A percentile compares a stretch with the other conserved stretches of the same genome.
Conservation (phyloP, 37 sponge, comb jelly and placozoan genomes). For the Axinella damicornis region DNA sequence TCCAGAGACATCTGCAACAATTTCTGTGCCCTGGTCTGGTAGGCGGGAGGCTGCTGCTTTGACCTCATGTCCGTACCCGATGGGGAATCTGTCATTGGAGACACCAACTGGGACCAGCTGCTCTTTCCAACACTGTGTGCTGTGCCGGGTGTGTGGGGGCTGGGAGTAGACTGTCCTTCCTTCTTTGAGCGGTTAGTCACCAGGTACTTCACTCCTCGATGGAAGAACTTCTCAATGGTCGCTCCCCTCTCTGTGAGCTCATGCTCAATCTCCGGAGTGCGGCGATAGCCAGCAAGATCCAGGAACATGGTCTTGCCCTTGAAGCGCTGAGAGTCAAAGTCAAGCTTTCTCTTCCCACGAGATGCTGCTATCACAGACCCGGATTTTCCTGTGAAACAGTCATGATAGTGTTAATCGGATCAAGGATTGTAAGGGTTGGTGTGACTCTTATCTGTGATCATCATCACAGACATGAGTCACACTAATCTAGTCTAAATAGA, state of each 20-base stretch:
- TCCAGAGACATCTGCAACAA: conserved; percentile 36
- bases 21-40: conserved; percentile 41
- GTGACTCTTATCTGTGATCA: too few relatives aligned
- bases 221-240: conserved; percentile 45
- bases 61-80: neutral
- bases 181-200: conserved; percentile 45
- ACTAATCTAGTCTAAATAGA: too few relatives aligned
- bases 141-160: conserved; percentile 38
- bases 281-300: conserved; percentile 57
- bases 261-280: conserved; percentile 17
- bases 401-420: too few relatives aligned
- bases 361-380: too few relatives aligned
- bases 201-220: conserved; percentile 50
- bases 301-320: conserved; percentile 60
- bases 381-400: too few relatives aligned
- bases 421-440: too few relatives aligned
- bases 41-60: too few relatives aligned
- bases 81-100: conserved; percentile 14
- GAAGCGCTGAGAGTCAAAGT: neutral
- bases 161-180: conserved; percentile 13
- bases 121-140: conserved; percentile 1
- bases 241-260: conserved; percentile 57
- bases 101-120: conserved; percentile 10
- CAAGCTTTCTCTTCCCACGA: too few relatives aligned
- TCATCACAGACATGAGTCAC: too few relatives aligned